A percentile compares a stretch with the other conserved stretches of the same genome.
Evolutionary conservation across 2,797 vertebrate species (phyloP).

Genomic region (Petrocephalus schoutedeni): DNA sequence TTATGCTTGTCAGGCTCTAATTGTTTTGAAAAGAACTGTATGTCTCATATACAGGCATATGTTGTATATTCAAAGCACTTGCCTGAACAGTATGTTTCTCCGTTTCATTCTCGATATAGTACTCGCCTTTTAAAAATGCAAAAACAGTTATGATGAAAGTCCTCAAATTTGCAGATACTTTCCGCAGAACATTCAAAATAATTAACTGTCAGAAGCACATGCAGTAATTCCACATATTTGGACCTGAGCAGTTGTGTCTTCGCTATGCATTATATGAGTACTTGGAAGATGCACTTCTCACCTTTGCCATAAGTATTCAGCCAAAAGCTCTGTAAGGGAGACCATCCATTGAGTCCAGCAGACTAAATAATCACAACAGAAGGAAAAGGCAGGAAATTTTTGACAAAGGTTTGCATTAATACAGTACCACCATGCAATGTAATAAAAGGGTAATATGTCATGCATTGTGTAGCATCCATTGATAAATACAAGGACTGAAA

Average conservation of each 20-base stretch:
- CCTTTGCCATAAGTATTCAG: background rate
- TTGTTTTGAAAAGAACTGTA: constrained; percentile 24
- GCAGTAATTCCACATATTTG: background rate
- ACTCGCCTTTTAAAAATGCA: background rate
- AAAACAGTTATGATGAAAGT: background rate
- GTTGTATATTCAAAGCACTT: constrained; percentile 29
- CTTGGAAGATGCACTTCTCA: background rate
- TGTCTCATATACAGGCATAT: constrained; percentile 15
- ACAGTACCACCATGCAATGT: background rate
- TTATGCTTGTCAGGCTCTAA: constrained; percentile 15
- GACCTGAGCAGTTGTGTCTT: background rate
- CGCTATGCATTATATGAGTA: background rate
- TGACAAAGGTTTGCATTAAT: constrained; percentile 5
- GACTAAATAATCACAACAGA: background rate
- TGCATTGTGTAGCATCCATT: constrained; percentile 24
- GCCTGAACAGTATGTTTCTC: constrained; percentile 8
- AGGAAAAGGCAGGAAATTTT: background rate
- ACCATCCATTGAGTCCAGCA: background rate
- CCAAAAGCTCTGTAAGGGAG: background rate
- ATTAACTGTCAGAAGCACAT: background rate
- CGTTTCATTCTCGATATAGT: background rate
- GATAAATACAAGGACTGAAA: constrained; percentile 28
- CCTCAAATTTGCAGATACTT: background rate
- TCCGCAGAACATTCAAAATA: background rate
- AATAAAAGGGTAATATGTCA: background rate